Conservation (phyloP, 2,113 vertebrate genomes). For the Otocyon megalotis region DNA sequence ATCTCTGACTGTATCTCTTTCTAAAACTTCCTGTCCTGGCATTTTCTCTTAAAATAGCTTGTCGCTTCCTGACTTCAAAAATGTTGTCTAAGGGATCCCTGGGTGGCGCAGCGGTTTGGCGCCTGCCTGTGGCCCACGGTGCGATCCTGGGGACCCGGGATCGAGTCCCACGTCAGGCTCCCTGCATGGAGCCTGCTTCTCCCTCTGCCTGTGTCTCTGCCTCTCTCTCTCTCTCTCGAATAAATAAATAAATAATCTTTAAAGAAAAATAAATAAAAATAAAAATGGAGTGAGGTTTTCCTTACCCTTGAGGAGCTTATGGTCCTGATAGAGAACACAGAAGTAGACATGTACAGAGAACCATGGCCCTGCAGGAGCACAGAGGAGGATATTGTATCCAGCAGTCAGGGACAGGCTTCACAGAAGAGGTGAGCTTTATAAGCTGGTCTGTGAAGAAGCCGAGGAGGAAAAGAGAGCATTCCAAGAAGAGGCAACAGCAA, state of each 20-base stretch:
- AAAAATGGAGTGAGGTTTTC: neutral
- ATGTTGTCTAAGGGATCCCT: neutral
- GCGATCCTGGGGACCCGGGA: too few relatives aligned
- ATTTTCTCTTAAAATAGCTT: slow-evolving; percentile 18
- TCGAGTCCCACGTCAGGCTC: too few relatives aligned
- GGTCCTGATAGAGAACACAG: neutral
- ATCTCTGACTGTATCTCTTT: neutral
- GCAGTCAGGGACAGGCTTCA: neutral
- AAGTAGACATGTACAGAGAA: neutral
- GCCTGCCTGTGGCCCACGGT: too few relatives aligned
- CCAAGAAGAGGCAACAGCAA: neutral
- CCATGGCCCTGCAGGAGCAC: neutral
- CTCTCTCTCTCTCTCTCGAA: too few relatives aligned
- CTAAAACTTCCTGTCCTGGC: neutral
- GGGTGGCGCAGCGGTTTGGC: too few relatives aligned
- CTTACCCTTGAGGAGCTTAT: neutral
- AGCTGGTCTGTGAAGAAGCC: neutral
- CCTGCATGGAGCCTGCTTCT: too few relatives aligned
- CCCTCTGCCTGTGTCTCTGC: too few relatives aligned
- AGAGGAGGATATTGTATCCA: neutral
- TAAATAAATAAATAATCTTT: too few relatives aligned
- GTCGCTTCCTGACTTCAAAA: slow-evolving; percentile 13
- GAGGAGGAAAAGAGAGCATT: neutral
- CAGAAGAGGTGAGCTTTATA: neutral
- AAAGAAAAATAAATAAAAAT: too few relatives aligned